Evolutionary conservation across 2,888 invertebrate genomes (phyloP), one percentile per base, ranked within the genome.

Genomic region (Ditylenchus weischeri): DNA sequence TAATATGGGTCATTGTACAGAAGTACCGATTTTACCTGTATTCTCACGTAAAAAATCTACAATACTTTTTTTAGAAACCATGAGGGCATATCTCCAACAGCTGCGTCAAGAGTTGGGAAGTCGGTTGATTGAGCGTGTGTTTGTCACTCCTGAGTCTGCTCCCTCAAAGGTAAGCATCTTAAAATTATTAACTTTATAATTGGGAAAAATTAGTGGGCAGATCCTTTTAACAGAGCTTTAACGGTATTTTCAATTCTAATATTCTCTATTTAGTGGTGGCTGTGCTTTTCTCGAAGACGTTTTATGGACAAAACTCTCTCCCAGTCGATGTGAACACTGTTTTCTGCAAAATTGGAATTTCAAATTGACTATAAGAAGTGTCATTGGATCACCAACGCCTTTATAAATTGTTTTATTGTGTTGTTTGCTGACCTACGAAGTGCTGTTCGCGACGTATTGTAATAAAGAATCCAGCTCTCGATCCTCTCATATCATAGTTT

Each of bases 261-360:
- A 5, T 29, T 21, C 21, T 62, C 47, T 36, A 63, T 84, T 72
- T 81, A 87, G 86, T 98, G 98, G 98, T 98, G 98, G 98, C 86
- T 95, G 66, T 98, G 98, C 84, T 98, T 99, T 86, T 91, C 94
- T 38, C 94, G 94, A 84, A 93, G 94, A 88, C 94, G 93, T 88
- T 98, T 98, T 84, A 96, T 98, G 95, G 98, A 98, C 84, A 96
- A 96, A 84, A 93, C 93, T 38, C 86, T 98, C 48, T 62, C 72
- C 29, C 65, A 71, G 47, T 64, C 43, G 29, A 62, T 69, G 58
- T 70, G 50, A 70, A 38, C 15, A 29, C 29, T 29, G 29, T 5
- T 4, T 4, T 5, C 29, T 29, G 29, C 2, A 29, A 29, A 4
- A 4, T 29, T 29, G 29, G 29, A 29, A 29, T 29, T 29, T 29